Base-by-base conservation (phyloP, 2,113 vertebrate genomes). In the Forbesichthys papilliferus region DNA sequence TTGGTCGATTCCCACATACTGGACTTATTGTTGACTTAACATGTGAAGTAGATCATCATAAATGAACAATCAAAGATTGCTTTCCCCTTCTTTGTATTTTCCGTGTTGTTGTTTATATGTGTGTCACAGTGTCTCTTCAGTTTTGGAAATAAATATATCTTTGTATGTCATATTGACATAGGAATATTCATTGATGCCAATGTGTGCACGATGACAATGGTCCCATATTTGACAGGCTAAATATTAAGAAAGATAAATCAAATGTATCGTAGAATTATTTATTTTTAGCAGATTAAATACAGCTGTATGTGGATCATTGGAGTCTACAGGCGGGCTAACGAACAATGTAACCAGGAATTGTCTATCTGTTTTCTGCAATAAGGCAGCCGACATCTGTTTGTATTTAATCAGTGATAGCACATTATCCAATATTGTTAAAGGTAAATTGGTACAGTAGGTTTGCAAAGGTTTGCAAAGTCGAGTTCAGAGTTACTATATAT, bases 351-450 rank as follows among this genome's bases (percentile, higher is more conserved):
- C 64, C 63, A 36, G 11, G 48, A 33, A 69, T 69, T 73, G 68
- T 66, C 75, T 42, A 77, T 77, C 61, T 74, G 60, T 80, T 69
- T 51, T 48, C 58, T 75, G 47, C 57, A 33, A 59, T 46, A 68
- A 53, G 18, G 64, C 61, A 53, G 18, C 62, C 61, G 0, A 14
- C 20, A 49, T n/a, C 64, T 79, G 68, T 87, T 84, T 84, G 73
- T 71, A 27, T 48, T 77, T 77, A 77, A 85, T 88, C 81, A 81
- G 51, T 77, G 58, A 61, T 62, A 52, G 81, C 54, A 20, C 34
- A 78, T 77, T 66, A 63, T n/a, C 73, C 61, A 48, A 33, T 34
- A 20, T 27, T 69, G n/a, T 18, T 58, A 66, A 71, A 53, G 3
- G 8, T 11, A 11, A 4, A 14, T 53, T n/a, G 51, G 12, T 53